Evolutionary conservation across 2,888 invertebrate genomes (phyloP), one percentile per base, ranked within the genome.

Genomic region (Mechanitis mazaeus): DNA sequence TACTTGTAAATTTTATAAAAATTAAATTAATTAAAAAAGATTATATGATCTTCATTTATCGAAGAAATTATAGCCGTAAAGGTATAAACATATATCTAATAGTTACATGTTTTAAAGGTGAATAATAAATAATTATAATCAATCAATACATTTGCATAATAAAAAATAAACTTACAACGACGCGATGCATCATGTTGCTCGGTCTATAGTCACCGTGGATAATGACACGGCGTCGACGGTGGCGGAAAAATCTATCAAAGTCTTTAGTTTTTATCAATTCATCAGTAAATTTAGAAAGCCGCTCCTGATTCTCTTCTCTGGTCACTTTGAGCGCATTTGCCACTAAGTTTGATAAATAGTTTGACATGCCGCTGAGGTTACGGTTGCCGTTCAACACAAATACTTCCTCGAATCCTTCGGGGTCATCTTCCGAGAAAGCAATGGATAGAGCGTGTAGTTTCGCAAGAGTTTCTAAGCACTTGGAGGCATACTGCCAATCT

Each of bases 401-500:
- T 0, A 55, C 59, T 2, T 60, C 45, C 2, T 67, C 57, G 64
- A 75, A 83, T 20, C 68, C 68, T 33, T 73, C 72, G 1, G 79
- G 79, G 11, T 77, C 63, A 33, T 78, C 68, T 5, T 75, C 64
- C 33, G 71, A 73, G 56, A 76, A 71, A 0, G 77, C 81, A 6
- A 82, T 73, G 0, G 79, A 79, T 3, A 81, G 61, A 0, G 81
- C 82, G 66, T 83, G 83, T 6, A 80, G 73, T 63, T 75, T 78
- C 0, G 79, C 80, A 47, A 81, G 59, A 28, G 71, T 71, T 50
- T 71, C 66, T 1, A 78, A 61, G 3, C 76, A 66, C 28, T 72
- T 64, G 0, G 71, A 68, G 0, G 76, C 72, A 55, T 80, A 80
- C 3, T 75, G 73, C 70, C 73, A 75, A 56, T 76, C 73, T 3